A percentile compares a stretch with the other conserved stretches of the same genome.
Conservation (phyloP, 2,797 vertebrate species). For the Rhinophrynus dorsalis region DNA sequence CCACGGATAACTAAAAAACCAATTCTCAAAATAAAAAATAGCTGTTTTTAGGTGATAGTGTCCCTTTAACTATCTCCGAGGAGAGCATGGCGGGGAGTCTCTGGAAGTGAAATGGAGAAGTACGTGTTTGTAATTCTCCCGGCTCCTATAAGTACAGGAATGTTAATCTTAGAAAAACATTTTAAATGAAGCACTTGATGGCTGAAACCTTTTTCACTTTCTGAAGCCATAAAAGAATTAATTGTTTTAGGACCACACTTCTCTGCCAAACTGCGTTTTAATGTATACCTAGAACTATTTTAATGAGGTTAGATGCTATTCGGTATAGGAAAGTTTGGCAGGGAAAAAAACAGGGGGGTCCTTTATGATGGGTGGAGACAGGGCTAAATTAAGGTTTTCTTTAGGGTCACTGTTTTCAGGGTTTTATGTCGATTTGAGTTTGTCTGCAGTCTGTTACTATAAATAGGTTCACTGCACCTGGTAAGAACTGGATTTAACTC, state of each 20-base stretch:
- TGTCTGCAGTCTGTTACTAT: too few species aligned
- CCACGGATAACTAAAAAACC: too few species aligned
- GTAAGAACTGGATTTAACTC: too few species aligned
- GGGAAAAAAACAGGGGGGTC: too few species aligned
- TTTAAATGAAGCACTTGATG: background rate
- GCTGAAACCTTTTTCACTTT: background rate
- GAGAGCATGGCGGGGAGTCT: background rate
- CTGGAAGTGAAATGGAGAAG: background rate
- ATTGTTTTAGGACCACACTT: background rate
- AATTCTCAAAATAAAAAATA: too few species aligned
- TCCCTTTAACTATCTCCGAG: conserved; percentile 11
- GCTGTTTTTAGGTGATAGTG: too few species aligned
- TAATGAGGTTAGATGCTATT: background rate
- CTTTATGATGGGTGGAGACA: too few species aligned
- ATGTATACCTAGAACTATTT: conserved; percentile 17
- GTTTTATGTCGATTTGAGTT: too few species aligned
- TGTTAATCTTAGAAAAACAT: conserved; percentile 31
- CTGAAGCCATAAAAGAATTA: conserved; percentile 11
- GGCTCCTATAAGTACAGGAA: background rate
- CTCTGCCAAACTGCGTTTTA: conserved; percentile 2
- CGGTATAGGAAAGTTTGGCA: background rate
- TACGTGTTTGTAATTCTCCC: background rate
- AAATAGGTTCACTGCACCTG: too few species aligned
- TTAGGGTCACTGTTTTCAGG: too few species aligned
- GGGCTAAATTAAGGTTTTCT: too few species aligned